Evolutionary conservation across 2,113 vertebrate genomes (phyloP), one percentile per base, ranked within the genome.

Genomic region (Eclectus roratus): DNA sequence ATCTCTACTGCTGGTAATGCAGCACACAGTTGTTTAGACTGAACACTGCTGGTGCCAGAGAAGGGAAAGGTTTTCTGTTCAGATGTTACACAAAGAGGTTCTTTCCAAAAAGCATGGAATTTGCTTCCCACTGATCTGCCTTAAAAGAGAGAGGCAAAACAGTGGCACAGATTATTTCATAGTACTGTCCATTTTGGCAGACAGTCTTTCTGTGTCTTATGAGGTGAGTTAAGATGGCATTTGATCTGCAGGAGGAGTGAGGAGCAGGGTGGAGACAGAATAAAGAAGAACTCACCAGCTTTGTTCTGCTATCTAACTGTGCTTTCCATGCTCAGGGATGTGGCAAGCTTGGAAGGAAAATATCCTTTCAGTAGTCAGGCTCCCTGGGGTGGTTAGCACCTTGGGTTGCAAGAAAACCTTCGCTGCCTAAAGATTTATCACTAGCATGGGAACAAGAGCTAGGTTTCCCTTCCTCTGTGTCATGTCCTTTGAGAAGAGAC

Each of bases 251-350:
- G 82, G 41, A 31, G 78, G 23, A 73, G 55, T 60, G 81, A 78
- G 88, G 50, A 63, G 44, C 19, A 79, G 63, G 37, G 39, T 83
- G 69, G 35, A 84, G 47, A 28, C 28, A 73, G 80, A 90, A 65
- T 53, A 76, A 96, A 77, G 41, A 68, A 96, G 69, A 94, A 76
- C 29, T 86, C 39, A 71, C 63, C 43, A 43, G 80, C 82, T 92
- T 97, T 97, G 80, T 94, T 98, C 86, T 97, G 93, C 69, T 95
- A 6, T 88, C 96, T 97, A 95, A 92, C 85, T 91, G 74, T 83
- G 41, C 58, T 58, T 92, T 95, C 91, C 58, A 66, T 23, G 15
- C 52, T 87, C 31, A 17, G 85, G 81, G 85, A 73, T 0, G 1
- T 93, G 82, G 47, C 84, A 89, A 84, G 23, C 66, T 85, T 97